Base-by-base conservation (phyloP, 1,140 invertebrate species). In the Drosophila serrata region DNA sequence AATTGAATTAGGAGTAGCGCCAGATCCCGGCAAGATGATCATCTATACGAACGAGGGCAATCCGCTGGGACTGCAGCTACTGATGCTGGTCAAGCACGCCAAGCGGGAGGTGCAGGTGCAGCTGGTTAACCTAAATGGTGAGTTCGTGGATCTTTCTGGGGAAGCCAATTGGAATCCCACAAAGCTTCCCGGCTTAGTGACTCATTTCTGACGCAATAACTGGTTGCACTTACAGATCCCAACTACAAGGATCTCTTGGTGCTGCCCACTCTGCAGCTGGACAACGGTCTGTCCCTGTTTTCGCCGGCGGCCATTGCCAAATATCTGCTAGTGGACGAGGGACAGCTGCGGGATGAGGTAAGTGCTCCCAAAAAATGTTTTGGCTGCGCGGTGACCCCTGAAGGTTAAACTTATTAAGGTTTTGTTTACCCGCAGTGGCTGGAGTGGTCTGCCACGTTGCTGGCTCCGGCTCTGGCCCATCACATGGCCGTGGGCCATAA, bases 361-460 rank as follows among this genome's bases (percentile, higher is more conserved):
- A 31, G 74, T 72, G 35, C 61, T 60, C 19, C 45, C 63, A 63
- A 67, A 67, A 63, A 29, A 24, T 2, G 22, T 24, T 15, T 33
- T n/a, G 9, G 40, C 17, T 17, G 17, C 9, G 40, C 37, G 12
- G 15, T 45, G 75, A 79, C 68, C 60, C 27, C 31, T 81, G 64
- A 88, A 88, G 85, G 85, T 88, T 79, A 88, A 85, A 85, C 33
- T 17, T 68, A 90, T 90, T 78, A 29, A 3, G 22, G 31, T 53
- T 53, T 39, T 31, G 42, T 76, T 79, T 88, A 39, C 29, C 13
- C 48, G n/a, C 94, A 95, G 91, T 96, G 96, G 95, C 92, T 96
- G 53, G 96, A 97, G 92, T 97, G 96, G 96, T 96, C 97, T 69
- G 93, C 95, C 43, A 94, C 94, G 12, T 93, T 95, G 43, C 94